Evolutionary conservation across 2,113 vertebrate genomes (phyloP).

Genomic region (Coptodon bakossiorum): DNA sequence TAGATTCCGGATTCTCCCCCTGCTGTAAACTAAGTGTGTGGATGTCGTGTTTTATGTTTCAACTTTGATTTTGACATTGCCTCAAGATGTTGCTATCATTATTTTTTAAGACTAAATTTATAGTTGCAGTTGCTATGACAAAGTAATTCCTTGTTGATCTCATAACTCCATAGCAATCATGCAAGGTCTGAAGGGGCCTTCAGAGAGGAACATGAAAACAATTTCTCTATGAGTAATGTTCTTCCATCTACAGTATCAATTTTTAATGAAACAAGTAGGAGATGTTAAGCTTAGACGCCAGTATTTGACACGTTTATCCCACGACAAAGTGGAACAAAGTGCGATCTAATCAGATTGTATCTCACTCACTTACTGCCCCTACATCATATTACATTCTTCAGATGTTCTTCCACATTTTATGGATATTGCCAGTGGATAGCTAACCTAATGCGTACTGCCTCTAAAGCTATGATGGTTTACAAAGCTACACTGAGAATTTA

Average conservation of each 20-base stretch:
- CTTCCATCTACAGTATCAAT: not conserved
- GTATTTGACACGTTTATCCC: slow-evolving; percentile 12
- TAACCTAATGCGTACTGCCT: slow-evolving; percentile 5
- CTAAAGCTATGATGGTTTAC: slow-evolving; percentile 13
- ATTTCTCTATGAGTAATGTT: slow-evolving; percentile 31
- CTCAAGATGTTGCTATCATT: not conserved
- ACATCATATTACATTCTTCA: slow-evolving; percentile 1
- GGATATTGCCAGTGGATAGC: slow-evolving; percentile 13
- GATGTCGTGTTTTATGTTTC: slow-evolving; percentile 12
- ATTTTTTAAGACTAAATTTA: slow-evolving; percentile 4
- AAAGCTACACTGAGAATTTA: slow-evolving; percentile 23
- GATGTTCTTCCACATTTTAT: slow-evolving; percentile 25
- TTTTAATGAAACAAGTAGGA: slow-evolving; percentile 20
- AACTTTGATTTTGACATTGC: not conserved
- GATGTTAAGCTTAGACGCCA: slow-evolving; percentile 6
- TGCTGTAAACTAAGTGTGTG: not conserved
- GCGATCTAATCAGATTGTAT: slow-evolving; percentile 46
- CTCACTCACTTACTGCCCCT: slow-evolving; percentile 2
- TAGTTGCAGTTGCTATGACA: slow-evolving; percentile 7
- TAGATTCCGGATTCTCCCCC: not conserved
- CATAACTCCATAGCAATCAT: slow-evolving; percentile 5
- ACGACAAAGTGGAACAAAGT: slow-evolving; percentile 23
- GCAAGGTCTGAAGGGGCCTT: not conserved
- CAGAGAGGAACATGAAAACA: slow-evolving; percentile 38
- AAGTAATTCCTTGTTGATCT: slow-evolving; percentile 33